phyloP scores from a whole-genome alignment of 2,797 vertebrate genomes.

The Hirundo rustica region DNA sequence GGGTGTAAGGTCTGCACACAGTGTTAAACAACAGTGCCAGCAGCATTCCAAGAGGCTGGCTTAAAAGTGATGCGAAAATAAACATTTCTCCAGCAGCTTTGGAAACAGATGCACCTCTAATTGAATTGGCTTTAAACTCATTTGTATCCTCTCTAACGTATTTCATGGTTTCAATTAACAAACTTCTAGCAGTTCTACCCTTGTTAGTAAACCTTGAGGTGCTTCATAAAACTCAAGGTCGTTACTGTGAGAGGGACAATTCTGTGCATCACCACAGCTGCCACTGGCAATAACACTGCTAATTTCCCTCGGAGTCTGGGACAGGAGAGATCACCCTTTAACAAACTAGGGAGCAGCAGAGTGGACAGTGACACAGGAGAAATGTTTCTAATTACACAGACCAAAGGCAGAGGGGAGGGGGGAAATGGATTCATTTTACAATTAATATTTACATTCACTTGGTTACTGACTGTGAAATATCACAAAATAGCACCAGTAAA shows the following conservation, averaged over 20 bases:
- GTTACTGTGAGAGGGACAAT: slow-evolving; percentile 41
- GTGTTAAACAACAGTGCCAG: slow-evolving; percentile 21
- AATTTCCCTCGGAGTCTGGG: slow-evolving; percentile 51
- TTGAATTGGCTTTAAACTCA: slow-evolving; percentile 68
- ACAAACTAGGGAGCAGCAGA: slow-evolving; percentile 3
- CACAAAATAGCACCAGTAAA: not conserved
- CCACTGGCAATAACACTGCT: slow-evolving; percentile 24
- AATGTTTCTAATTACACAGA: slow-evolving; percentile 57
- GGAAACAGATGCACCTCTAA: slow-evolving; percentile 63
- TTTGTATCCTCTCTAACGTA: slow-evolving; percentile 55
- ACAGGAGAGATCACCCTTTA: not conserved
- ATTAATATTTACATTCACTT: slow-evolving; percentile 45
- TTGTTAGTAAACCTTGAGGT: slow-evolving; percentile 61
- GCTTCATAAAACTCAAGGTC: slow-evolving; percentile 63
- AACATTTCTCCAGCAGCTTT: slow-evolving; percentile 52
- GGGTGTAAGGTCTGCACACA: slow-evolving; percentile 6
- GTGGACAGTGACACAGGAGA: slow-evolving; percentile 27
- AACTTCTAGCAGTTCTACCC: slow-evolving; percentile 43
- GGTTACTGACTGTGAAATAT: slow-evolving; percentile 21
- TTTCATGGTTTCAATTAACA: slow-evolving; percentile 71
- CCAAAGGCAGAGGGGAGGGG: not conserved
- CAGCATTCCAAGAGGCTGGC: slow-evolving; percentile 2
- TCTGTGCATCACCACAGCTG: slow-evolving; percentile 40
- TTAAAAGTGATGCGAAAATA: slow-evolving; percentile 22
- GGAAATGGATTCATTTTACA: slow-evolving; percentile 43